These are phyloP conservation scores for Drosophila takahashii DNA, from an alignment of 1,140 invertebrate genomes.

Conservation along the genomic window DNA sequence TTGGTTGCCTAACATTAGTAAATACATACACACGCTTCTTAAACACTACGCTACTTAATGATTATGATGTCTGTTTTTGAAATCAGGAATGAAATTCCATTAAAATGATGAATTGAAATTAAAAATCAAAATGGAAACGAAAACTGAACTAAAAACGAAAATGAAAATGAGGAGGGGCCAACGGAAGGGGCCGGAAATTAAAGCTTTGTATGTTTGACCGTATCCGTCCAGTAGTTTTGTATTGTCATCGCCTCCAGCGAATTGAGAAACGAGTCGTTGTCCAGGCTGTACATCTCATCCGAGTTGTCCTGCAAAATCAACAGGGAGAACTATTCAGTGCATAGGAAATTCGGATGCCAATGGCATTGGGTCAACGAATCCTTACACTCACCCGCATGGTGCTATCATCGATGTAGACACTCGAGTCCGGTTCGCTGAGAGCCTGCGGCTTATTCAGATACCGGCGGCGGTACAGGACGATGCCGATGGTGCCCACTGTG, in stretches of 20 bases:
- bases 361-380: slow-evolving; percentile 56
- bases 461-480: slow-evolving; percentile 90
- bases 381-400: slow-evolving; percentile 91
- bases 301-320: slow-evolving; percentile 90
- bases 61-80: slow-evolving; percentile 58
- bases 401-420: slow-evolving; percentile 94
- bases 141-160: slow-evolving; percentile 13
- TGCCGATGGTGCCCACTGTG: slow-evolving; percentile 89
- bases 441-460: slow-evolving; percentile 93
- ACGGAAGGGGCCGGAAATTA: slow-evolving; percentile 85
- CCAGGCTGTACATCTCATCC: slow-evolving; percentile 96
- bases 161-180: slow-evolving; percentile 9
- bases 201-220: slow-evolving; percentile 95
- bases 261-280: slow-evolving; percentile 96
- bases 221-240: slow-evolving; percentile 96
- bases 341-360: not conserved
- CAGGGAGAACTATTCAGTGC: slow-evolving; percentile 2
- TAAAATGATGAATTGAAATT: not conserved
- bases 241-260: slow-evolving; percentile 96
- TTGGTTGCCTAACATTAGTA: slow-evolving; percentile 70
- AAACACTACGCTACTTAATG: slow-evolving; percentile 66
- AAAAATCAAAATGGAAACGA: not conserved
- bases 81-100: slow-evolving; percentile 8
- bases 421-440: slow-evolving; percentile 93
- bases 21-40: slow-evolving; percentile 63